Conservation (phyloP, 2,888 invertebrate genomes). For the Brachycybe producta region DNA sequence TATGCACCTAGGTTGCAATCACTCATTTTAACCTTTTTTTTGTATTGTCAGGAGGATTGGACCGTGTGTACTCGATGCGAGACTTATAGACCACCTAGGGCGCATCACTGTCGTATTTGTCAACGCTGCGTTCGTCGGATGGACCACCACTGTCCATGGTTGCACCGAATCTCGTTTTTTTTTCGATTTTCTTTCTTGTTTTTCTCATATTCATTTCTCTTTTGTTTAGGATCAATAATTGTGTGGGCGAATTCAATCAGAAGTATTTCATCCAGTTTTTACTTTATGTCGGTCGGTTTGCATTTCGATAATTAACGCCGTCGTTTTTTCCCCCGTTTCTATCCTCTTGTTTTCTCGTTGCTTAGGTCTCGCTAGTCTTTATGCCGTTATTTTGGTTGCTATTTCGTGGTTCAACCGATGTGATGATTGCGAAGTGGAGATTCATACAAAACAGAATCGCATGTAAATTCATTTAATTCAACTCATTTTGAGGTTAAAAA, state of each 20-base stretch:
- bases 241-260: slow-evolving; percentile 82
- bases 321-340: neutral
- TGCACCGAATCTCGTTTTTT: slow-evolving; percentile 20
- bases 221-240: slow-evolving; percentile 65
- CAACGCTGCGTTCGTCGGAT: slow-evolving; percentile 64
- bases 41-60: slow-evolving; percentile 39
- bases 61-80: slow-evolving; percentile 68
- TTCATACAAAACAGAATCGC: slow-evolving; percentile 54
- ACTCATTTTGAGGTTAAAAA: slow-evolving; percentile 2
- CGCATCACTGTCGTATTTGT: slow-evolving; percentile 79
- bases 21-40: neutral
- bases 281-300: slow-evolving; percentile 52
- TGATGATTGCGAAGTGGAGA: slow-evolving; percentile 48
- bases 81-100: slow-evolving; percentile 66
- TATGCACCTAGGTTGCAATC: neutral
- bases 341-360: neutral
- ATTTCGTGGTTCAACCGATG: slow-evolving; percentile 58
- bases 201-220: slow-evolving; percentile 13
- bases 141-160: slow-evolving; percentile 80
- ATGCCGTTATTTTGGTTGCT: slow-evolving; percentile 38
- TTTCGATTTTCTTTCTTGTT: neutral
- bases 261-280: slow-evolving; percentile 83
- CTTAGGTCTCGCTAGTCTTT: slow-evolving; percentile 13
- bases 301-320: slow-evolving; percentile 23
- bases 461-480: slow-evolving; percentile 40